Evolutionary conservation across 2,113 vertebrate species (phyloP).

Genomic region (Malaclemys terrapin): DNA sequence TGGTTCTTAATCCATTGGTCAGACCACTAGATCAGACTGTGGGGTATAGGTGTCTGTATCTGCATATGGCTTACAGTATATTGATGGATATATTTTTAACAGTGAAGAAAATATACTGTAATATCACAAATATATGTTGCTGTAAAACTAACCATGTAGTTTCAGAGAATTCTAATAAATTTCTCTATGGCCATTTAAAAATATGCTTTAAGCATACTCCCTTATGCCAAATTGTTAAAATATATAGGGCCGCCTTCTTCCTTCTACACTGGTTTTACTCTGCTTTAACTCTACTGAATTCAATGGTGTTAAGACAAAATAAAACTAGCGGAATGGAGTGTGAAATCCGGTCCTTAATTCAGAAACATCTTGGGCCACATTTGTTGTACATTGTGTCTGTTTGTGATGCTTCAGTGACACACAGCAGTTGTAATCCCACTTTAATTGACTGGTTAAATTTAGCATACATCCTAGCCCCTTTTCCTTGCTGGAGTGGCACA

Average conservation of each 20-base stretch:
- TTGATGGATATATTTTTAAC: background rate
- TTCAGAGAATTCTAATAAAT: background rate
- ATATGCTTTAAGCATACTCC: background rate
- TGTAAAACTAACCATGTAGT: background rate
- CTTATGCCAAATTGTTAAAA: background rate
- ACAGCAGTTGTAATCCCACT: constrained; percentile 2
- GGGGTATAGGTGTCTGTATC: background rate
- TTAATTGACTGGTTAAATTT: constrained; percentile 47
- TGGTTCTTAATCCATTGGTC: background rate
- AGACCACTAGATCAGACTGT: background rate
- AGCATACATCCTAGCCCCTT: constrained; percentile 21
- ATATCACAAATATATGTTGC: background rate
- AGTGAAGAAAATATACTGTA: background rate
- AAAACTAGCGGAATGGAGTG: background rate
- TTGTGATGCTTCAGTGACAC: background rate
- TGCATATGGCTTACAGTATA: background rate
- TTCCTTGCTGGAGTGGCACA: background rate
- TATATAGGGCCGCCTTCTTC: rapidly evolving
- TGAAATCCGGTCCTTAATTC: background rate
- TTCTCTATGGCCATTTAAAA: background rate
- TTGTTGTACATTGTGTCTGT: background rate
- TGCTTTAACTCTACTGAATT: background rate
- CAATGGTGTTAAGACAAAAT: background rate
- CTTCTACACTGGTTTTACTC: background rate
- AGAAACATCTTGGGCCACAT: background rate